Percentiles rank a stretch among this genome's conserved stretches.
phyloP scores from a whole-genome alignment of 2,888 invertebrate genomes.

The Meghimatium bilineatum region DNA sequence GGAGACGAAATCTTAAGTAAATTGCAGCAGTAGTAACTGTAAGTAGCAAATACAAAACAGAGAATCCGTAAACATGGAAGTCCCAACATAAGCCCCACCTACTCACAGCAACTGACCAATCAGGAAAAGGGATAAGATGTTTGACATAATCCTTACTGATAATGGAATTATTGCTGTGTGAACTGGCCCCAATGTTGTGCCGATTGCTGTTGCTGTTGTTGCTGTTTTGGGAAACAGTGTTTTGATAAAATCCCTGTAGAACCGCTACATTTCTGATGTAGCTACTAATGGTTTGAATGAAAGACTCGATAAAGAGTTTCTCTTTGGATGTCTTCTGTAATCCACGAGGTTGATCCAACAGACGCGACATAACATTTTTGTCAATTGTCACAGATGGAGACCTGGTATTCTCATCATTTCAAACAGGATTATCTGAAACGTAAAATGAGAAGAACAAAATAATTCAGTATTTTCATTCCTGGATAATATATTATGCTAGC shows the following conservation, averaged over 20 bases:
- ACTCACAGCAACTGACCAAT: slow-evolving; percentile 68
- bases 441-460: neutral
- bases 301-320: neutral
- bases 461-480: too few species aligned
- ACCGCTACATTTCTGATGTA: neutral
- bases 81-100: slow-evolving; percentile 80
- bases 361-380: slow-evolving; percentile 40
- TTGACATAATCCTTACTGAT: slow-evolving; percentile 5
- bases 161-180: neutral
- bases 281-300: neutral
- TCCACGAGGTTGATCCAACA: slow-evolving; percentile 5
- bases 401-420: neutral
- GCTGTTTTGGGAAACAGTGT: neutral
- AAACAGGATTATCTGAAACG: neutral
- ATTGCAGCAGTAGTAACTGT: slow-evolving; percentile 81
- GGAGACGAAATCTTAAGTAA: slow-evolving; percentile 80
- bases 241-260: neutral
- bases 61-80: slow-evolving; percentile 81
- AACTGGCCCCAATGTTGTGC: neutral
- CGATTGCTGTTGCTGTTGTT: neutral
- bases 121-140: slow-evolving; percentile 66
- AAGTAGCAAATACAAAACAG: slow-evolving; percentile 80
- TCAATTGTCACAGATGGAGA: neutral
- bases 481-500: too few species aligned
- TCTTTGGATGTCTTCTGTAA: neutral